Percentiles rank a stretch among this genome's conserved stretches.
Conservation (phyloP, 2,113 vertebrate genomes). For the Microcebus ravelobensis region DNA sequence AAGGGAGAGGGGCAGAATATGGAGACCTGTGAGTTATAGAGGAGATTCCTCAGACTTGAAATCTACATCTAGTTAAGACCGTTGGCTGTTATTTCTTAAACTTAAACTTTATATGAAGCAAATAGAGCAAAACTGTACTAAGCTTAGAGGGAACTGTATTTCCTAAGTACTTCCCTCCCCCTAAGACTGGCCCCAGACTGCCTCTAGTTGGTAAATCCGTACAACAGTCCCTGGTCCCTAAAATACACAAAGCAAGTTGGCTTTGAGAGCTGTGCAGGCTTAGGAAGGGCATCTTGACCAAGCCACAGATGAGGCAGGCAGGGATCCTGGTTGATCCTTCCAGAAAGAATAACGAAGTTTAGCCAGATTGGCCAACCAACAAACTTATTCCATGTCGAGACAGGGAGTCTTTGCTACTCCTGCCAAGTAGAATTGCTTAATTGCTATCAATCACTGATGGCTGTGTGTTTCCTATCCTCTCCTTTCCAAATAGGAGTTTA, state of each 20-base stretch:
- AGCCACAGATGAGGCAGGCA: not conserved
- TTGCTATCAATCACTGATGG: not conserved
- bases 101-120: not conserved
- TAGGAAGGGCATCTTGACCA: not conserved
- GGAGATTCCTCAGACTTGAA: not conserved
- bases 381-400: not conserved
- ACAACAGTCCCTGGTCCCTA: not conserved
- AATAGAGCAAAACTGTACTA: slow-evolving; percentile 9
- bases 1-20: not conserved
- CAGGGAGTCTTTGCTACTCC: not conserved
- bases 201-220: not conserved
- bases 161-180: not conserved
- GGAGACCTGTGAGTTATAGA: not conserved
- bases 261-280: not conserved
- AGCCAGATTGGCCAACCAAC: not conserved
- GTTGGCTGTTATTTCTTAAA: not conserved
- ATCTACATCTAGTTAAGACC: not conserved
- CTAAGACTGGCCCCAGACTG: not conserved
- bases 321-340: not conserved
- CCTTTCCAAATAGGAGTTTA: not conserved
- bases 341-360: not conserved
- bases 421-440: not conserved
- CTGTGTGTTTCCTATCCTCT: not conserved
- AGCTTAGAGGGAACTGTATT: not conserved
- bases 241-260: not conserved